phyloP scores from a whole-genome alignment of 2,113 vertebrate species.

The Pedetes capensis region DNA sequence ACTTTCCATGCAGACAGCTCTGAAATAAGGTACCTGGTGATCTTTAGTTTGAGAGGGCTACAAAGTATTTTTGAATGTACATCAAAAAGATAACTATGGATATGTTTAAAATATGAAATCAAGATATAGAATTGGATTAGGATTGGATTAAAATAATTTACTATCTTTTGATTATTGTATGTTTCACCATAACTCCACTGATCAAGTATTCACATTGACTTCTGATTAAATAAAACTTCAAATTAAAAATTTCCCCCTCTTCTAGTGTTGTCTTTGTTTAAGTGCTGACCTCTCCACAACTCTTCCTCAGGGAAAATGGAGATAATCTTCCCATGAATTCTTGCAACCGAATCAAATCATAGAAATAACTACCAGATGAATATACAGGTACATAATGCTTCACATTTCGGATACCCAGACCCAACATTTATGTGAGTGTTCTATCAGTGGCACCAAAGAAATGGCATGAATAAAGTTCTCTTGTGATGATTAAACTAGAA shows the following conservation, averaged over 20 bases:
- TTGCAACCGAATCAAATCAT: not conserved
- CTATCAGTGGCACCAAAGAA: not conserved
- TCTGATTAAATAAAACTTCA: slow-evolving; percentile 58
- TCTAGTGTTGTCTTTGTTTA: slow-evolving; percentile 1
- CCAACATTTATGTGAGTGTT: not conserved
- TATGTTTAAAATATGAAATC: slow-evolving; percentile 4
- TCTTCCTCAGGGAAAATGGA: not conserved
- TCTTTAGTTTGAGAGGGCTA: not conserved
- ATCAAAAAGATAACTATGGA: not conserved
- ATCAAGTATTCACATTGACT: slow-evolving; percentile 34
- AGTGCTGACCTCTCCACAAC: not conserved
- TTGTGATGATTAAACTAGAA: not conserved
- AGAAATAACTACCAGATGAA: not conserved
- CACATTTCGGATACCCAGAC: not conserved
- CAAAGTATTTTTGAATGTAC: not conserved
- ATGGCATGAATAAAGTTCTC: not conserved
- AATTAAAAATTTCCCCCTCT: slow-evolving; percentile 15
- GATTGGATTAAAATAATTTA: not conserved
- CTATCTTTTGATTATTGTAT: slow-evolving; percentile 37
- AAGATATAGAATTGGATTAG: slow-evolving; percentile 4
- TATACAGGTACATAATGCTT: not conserved
- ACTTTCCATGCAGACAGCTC: not conserved
- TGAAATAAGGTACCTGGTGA: not conserved
- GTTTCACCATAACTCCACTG: slow-evolving; percentile 32
- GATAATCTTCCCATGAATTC: slow-evolving; percentile 14